Evolutionary conservation across 2,888 invertebrate genomes (phyloP).

Genomic region (Acronicta leporina): DNA sequence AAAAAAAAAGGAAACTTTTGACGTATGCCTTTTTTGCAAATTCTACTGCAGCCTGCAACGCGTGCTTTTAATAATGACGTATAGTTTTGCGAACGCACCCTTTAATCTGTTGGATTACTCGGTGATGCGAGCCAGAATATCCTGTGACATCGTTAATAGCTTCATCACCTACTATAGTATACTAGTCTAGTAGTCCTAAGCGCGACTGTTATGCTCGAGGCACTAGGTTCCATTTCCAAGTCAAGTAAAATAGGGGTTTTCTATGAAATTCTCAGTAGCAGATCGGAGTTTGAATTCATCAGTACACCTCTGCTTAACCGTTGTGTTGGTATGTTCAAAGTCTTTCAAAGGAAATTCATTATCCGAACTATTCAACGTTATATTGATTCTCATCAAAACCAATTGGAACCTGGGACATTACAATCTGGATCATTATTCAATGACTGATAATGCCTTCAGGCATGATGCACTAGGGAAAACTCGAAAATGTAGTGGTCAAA

Average conservation of each 20-base stretch:
- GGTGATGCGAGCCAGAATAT: constrained; percentile 45
- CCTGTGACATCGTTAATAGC: constrained; percentile 19
- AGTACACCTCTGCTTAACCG: too few relatives aligned
- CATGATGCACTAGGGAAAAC: constrained; percentile 26
- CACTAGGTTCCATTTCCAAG: too few relatives aligned
- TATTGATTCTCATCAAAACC: too few relatives aligned
- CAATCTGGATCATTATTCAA: constrained; percentile 15
- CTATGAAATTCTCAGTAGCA: too few relatives aligned
- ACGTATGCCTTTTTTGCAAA: constrained; percentile 25
- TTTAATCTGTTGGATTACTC: constrained; percentile 65
- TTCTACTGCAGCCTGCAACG: constrained; percentile 43
- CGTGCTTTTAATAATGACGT: constrained; percentile 67
- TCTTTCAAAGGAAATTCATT: too few relatives aligned
- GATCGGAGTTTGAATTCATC: too few relatives aligned
- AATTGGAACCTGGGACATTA: constrained; percentile 13
- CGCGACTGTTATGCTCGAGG: too few relatives aligned
- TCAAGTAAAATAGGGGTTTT: too few relatives aligned
- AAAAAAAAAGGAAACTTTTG: too few relatives aligned
- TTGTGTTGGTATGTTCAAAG: too few relatives aligned
- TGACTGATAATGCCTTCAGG: constrained; percentile 38
- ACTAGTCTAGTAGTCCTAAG: too few relatives aligned
- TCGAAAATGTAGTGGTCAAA: constrained; percentile 30
- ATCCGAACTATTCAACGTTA: too few relatives aligned
- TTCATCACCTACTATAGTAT: constrained; percentile 4
- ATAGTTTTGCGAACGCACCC: constrained; percentile 63